Conservation (phyloP, 1,140 invertebrate genomes). For the Colletes gigas region DNA sequence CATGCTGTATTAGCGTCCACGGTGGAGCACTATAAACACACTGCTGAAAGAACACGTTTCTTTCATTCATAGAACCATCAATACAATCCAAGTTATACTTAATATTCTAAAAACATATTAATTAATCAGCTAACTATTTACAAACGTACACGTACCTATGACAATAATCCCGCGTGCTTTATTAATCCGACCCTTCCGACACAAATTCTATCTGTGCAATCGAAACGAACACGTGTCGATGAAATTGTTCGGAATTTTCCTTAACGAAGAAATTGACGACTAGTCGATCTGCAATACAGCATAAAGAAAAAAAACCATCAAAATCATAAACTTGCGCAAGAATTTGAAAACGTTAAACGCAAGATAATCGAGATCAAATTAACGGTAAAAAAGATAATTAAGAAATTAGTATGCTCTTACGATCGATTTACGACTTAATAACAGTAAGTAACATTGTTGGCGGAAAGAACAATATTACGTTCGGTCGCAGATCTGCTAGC, state of each 20-base stretch:
- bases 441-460: no score
- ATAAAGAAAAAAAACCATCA: background rate
- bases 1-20: constrained; percentile 77
- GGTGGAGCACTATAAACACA: constrained; percentile 57
- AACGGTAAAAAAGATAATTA: no score
- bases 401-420: no score
- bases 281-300: background rate
- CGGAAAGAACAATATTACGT: no score
- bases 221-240: background rate
- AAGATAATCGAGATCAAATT: no score
- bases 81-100: background rate
- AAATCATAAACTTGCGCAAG: no score
- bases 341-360: no score
- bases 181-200: background rate
- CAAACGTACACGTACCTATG: background rate
- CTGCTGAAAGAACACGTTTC: constrained; percentile 49
- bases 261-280: background rate
- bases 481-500: no score
- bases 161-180: background rate
- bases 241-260: background rate
- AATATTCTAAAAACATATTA: no score
- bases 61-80: background rate
- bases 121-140: no score
- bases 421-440: no score
- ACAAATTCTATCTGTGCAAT: background rate